A percentile compares a stretch with the other conserved stretches of the same genome.
These are phyloP conservation scores for Xiphophorus hellerii DNA, from an alignment of 2,113 vertebrate genomes.

Conservation along the genomic window DNA sequence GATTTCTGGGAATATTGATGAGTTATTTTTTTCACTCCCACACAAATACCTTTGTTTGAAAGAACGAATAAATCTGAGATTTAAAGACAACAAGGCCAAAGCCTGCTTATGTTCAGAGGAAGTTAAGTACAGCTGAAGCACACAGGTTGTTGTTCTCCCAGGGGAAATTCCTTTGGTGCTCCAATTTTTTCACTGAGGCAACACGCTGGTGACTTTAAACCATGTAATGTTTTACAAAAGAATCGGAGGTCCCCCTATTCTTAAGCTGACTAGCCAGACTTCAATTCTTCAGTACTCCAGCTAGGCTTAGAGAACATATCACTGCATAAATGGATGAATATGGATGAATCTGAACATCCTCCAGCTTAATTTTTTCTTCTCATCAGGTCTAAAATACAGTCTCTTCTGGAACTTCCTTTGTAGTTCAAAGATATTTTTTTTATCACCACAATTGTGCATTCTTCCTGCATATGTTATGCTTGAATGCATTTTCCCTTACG, in stretches of 20 bases:
- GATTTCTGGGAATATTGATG: constrained; percentile 41
- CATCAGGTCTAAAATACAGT: neutral
- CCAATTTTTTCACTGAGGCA: constrained; percentile 77
- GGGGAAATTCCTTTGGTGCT: constrained; percentile 76
- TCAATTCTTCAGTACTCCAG: constrained; percentile 45
- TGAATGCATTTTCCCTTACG: neutral
- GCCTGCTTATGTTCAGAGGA: constrained; percentile 23
- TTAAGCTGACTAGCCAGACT: constrained; percentile 34
- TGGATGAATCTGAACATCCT: too few species aligned
- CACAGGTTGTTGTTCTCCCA: constrained; percentile 72
- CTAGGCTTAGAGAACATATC: constrained; percentile 28
- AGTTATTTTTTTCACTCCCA: constrained; percentile 21
- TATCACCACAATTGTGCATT: too few species aligned
- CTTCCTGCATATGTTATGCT: too few species aligned
- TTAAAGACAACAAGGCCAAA: constrained; percentile 42
- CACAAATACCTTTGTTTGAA: constrained; percentile 45
- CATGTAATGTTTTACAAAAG: constrained; percentile 60
- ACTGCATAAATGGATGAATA: constrained; percentile 21
- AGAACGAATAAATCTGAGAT: constrained; percentile 68
- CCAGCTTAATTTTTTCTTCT: too few species aligned
- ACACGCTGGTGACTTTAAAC: constrained; percentile 76
- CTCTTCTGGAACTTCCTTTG: neutral
- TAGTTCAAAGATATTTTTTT: too few species aligned
- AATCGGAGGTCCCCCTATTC: constrained; percentile 58
- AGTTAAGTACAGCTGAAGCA: constrained; percentile 54